Percentiles rank a stretch among this genome's conserved stretches.
Evolutionary conservation across 2,888 invertebrate genomes (phyloP).

Genomic region (Eugnorisma glareosa): DNA sequence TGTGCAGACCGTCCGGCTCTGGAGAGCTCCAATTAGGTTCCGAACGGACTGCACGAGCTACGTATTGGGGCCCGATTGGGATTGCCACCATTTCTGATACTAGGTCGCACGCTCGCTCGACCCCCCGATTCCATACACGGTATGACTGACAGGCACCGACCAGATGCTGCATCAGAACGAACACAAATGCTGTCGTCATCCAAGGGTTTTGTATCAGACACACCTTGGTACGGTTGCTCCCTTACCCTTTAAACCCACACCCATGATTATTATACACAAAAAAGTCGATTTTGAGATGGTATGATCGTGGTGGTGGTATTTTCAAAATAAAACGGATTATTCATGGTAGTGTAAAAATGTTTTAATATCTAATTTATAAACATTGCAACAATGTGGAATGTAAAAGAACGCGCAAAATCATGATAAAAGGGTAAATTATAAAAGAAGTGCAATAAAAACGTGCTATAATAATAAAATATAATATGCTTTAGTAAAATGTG

Average conservation of each 20-base stretch:
- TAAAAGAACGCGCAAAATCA: conserved; percentile 71
- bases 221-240: background rate
- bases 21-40: background rate
- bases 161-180: background rate
- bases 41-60: background rate
- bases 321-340: conserved; percentile 48
- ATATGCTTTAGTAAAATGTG: conserved; percentile 76
- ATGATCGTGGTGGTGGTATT: background rate
- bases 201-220: background rate
- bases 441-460: conserved; percentile 77
- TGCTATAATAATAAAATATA: conserved; percentile 66
- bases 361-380: conserved; percentile 78
- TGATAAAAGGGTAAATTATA: conserved; percentile 65
- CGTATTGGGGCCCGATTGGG: background rate
- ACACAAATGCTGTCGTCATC: background rate
- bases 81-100: background rate
- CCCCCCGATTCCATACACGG: background rate
- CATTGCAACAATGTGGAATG: conserved; percentile 84
- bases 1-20: background rate
- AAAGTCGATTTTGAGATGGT: background rate
- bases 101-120: background rate
- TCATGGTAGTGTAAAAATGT: conserved; percentile 73
- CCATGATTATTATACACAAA: background rate
- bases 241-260: background rate
- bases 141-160: background rate